Percentiles rank a stretch among this genome's conserved stretches.
Evolutionary conservation across 2,888 invertebrate species (phyloP).

Genomic region (Patella ulyssiponensis): DNA sequence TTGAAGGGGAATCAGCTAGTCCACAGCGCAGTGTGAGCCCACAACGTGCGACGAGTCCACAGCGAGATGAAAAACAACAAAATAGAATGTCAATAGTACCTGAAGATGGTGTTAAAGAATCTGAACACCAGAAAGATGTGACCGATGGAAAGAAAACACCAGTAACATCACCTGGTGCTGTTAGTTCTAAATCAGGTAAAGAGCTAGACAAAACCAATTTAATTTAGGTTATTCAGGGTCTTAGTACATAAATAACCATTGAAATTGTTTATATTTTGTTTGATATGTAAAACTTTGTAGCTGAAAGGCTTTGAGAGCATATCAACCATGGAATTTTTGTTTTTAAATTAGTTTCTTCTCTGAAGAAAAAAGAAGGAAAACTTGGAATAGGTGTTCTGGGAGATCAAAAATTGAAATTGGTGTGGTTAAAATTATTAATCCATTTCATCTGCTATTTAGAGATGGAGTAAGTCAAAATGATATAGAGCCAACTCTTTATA

Average conservation of each 20-base stretch:
- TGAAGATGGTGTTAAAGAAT: conserved; percentile 17
- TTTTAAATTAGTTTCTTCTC: too few species aligned
- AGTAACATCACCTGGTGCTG: neutral
- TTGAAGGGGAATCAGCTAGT: conserved; percentile 12
- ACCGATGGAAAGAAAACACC: conserved; percentile 10
- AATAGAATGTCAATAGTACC: conserved; percentile 18
- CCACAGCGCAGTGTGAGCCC: conserved; percentile 18
- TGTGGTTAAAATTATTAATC: too few species aligned
- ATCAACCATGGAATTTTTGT: too few species aligned
- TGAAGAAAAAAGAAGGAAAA: neutral
- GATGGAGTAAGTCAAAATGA: too few species aligned
- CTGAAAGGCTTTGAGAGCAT: neutral
- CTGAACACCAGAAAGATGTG: conserved; percentile 19
- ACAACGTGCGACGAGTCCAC: conserved; percentile 36
- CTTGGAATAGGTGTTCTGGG: neutral
- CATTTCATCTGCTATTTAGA: too few species aligned
- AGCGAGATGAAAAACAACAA: conserved; percentile 22
- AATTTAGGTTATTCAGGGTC: too few species aligned
- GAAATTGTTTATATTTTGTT: too few species aligned
- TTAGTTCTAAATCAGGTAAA: conserved; percentile 3
- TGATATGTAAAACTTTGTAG: too few species aligned
- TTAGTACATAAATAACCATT: conserved; percentile 9
- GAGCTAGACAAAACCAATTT: neutral
- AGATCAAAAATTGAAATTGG: too few species aligned
- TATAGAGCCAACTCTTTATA: too few species aligned